These are phyloP conservation scores for Enteromius fasciolatus DNA, from an alignment of 2,797 vertebrate species.

Conservation along the genomic window DNA sequence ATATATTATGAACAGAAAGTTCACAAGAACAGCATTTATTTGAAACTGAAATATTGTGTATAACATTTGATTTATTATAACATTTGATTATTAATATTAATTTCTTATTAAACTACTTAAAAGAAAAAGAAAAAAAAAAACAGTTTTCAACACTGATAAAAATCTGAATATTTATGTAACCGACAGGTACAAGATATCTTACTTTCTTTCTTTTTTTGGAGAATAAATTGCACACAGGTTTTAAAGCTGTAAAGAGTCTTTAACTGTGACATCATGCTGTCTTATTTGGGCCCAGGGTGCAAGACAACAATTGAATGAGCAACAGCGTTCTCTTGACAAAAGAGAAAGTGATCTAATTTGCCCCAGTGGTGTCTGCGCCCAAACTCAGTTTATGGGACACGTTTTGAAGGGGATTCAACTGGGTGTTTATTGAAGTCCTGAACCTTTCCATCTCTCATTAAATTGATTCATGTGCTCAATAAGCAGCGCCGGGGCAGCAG, in stretches of 20 bases:
- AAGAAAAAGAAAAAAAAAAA: too few relatives aligned
- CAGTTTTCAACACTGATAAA: too few relatives aligned
- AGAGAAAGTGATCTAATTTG: conserved; percentile 45
- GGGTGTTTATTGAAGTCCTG: conserved; percentile 81
- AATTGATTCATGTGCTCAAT: conserved; percentile 85
- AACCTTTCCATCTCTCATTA: conserved; percentile 81
- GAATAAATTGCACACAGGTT: background rate
- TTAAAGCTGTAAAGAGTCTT: background rate
- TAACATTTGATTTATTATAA: background rate
- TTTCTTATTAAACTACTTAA: too few relatives aligned
- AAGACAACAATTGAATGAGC: conserved; percentile 22
- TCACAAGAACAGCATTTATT: background rate
- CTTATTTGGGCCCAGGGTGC: conserved; percentile 4
- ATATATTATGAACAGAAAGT: background rate
- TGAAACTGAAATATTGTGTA: background rate
- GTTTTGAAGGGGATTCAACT: conserved; percentile 62
- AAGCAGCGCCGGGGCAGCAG: conserved; percentile 78
- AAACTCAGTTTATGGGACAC: conserved; percentile 61
- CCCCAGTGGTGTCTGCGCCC: conserved; percentile 32
- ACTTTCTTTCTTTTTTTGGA: background rate
- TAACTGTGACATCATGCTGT: background rate
- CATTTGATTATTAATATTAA: too few relatives aligned
- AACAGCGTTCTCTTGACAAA: background rate
- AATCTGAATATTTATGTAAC: background rate
- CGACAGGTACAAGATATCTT: too few relatives aligned